phyloP scores from a whole-genome alignment of 2,888 invertebrate species.

The Aelia acuminata region DNA sequence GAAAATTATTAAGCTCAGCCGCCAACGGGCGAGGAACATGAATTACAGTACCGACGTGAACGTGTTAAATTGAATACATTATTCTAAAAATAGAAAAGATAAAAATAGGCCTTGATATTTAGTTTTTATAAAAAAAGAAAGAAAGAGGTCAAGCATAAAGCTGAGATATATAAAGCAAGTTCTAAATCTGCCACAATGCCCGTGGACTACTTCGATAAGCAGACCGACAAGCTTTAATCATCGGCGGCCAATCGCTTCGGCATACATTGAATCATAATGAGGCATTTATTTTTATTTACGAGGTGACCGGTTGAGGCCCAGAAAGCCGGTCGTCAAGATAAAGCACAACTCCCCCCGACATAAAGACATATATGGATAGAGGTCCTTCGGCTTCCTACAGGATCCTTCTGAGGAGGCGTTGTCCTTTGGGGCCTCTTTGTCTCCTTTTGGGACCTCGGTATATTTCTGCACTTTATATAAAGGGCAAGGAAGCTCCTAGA shows the following conservation, averaged over 20 bases:
- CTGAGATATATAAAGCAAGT: background rate
- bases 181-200: background rate
- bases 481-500: conserved; percentile 23
- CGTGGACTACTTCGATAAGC: background rate
- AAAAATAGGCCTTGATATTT: too few species aligned
- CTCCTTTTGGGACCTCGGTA: background rate
- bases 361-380: background rate
- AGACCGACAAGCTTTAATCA: background rate
- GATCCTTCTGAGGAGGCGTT: conserved; percentile 3
- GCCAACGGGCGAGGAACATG: too few species aligned
- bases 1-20: too few species aligned
- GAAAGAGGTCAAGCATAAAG: background rate
- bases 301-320: background rate
- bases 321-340: background rate
- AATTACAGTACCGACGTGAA: too few species aligned
- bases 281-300: conserved; percentile 16
- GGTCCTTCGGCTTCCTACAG: background rate
- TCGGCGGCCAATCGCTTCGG: background rate
- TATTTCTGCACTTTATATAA: background rate
- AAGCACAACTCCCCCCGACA: background rate
- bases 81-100: too few species aligned
- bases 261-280: conserved; percentile 8
- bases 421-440: background rate
- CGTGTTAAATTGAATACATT: too few species aligned
- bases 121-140: background rate